Evolutionary conservation across 2,888 invertebrate species (phyloP).

Genomic region (Cheilosia vernalis): DNA sequence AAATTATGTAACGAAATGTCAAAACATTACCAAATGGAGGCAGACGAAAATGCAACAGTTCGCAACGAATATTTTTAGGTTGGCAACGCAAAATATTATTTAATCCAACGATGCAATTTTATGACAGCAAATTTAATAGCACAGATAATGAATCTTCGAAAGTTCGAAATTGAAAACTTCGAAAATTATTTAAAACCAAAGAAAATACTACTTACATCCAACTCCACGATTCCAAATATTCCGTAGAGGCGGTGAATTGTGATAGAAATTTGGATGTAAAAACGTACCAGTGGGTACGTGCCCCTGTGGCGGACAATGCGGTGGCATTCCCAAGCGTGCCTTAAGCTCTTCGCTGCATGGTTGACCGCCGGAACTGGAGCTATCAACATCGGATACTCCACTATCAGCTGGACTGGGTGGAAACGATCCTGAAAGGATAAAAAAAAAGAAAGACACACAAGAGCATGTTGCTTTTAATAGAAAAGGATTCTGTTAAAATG

Average conservation of each 20-base stretch:
- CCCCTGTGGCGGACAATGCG: constrained; percentile 83
- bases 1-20: too few species aligned
- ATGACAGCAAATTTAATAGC: constrained; percentile 33
- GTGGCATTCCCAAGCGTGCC: constrained; percentile 91
- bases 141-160: neutral
- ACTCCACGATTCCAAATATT: constrained; percentile 84
- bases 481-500: constrained; percentile 63
- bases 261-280: constrained; percentile 88
- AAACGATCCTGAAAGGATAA: constrained; percentile 89
- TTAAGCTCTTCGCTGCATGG: constrained; percentile 90
- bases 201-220: constrained; percentile 81
- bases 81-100: too few species aligned
- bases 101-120: too few species aligned
- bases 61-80: too few species aligned
- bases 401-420: constrained; percentile 99
- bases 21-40: too few species aligned
- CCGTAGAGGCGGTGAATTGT: constrained; percentile 84
- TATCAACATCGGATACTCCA: constrained; percentile 98
- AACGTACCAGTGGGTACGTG: constrained; percentile 83
- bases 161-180: neutral
- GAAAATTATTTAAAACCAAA: constrained; percentile 7
- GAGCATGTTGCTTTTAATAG: constrained; percentile 55
- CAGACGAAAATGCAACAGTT: too few species aligned
- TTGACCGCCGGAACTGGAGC: constrained; percentile 92
- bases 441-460: constrained; percentile 46